Percentiles rank a stretch among this genome's conserved stretches.
Evolutionary conservation across 2,797 vertebrate species (phyloP).

Genomic region (Rhyacichthys aspro): DNA sequence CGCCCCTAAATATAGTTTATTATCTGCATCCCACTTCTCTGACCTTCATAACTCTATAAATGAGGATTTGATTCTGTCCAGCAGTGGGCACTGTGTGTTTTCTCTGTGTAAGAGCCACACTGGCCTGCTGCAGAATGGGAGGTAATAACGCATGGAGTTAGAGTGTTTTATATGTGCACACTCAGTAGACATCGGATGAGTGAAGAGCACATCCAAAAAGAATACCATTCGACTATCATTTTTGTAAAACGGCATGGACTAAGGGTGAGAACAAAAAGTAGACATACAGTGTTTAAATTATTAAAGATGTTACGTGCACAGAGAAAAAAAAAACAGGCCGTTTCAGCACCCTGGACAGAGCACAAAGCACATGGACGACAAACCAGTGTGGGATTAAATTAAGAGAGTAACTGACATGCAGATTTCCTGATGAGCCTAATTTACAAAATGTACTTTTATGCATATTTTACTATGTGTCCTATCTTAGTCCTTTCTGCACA

Average conservation of each 20-base stretch:
- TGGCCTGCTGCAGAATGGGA: constrained; percentile 59
- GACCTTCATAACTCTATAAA: constrained; percentile 72
- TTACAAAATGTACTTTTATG: background rate
- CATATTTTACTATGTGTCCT: background rate
- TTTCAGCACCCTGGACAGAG: constrained; percentile 76
- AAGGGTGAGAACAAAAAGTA: constrained; percentile 3
- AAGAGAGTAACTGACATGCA: constrained; percentile 4
- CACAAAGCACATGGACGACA: too few species aligned
- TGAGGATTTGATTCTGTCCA: constrained; percentile 60
- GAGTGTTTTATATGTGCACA: constrained; percentile 37
- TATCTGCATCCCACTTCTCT: constrained; percentile 37
- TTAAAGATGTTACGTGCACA: constrained; percentile 32
- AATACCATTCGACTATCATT: too few species aligned
- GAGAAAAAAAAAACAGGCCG: constrained; percentile 16
- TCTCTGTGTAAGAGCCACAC: constrained; percentile 32
- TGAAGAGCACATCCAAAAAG: constrained; percentile 23
- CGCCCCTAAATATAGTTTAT: constrained; percentile 5
- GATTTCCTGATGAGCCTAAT: background rate
- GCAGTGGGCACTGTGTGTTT: constrained; percentile 76
- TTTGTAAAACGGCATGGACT: background rate
- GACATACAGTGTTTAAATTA: constrained; percentile 30
- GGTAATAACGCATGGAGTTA: constrained; percentile 35
- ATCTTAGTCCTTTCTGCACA: too few species aligned
- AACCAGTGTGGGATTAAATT: background rate
- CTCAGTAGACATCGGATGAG: constrained; percentile 9